Evolutionary conservation across 2,113 vertebrate genomes (phyloP), one percentile per base, ranked within the genome.

Genomic region (Hippoglossus stenolepis): DNA sequence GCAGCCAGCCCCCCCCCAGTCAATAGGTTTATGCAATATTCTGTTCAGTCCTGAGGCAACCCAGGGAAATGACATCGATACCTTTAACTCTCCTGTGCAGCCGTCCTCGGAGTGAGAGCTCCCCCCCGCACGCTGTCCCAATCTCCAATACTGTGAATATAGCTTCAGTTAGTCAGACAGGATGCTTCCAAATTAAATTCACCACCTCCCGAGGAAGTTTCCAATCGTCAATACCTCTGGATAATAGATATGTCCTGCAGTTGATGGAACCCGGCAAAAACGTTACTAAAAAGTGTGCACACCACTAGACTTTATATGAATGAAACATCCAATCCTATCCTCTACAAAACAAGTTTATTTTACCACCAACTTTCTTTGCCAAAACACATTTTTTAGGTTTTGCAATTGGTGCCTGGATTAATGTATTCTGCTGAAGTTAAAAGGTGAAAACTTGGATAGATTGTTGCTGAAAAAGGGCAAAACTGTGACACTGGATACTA

Each of bases 11-110:
- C 61, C 43, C 35, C 2, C 24, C 35, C 2, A 17, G 78, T 88
- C 82, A 85, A 77, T 87, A 87, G 18, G 17, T 72, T 77, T 75
- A 73, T 11, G 5, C 23, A 73, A 64, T 49, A 77, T 47, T 77
- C 69, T 64, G 51, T 61, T 47, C 59, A 71, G 65, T 65, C 57
- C 54, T 53, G 60, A 77, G 63, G 61, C 81, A 53, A 68, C 60
- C 11, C 1, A 17, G 3, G n/a, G 73, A 49, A 78, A 66, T 35
- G 65, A 81, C 58, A 58, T 38, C 26, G 75, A 83, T 51, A 70
- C 28, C 57, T 51, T n/a, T 18, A 2, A 15, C 71, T 43, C 77
- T 5, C 24, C 31, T 65, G 59, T 47, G 56, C 47, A 54, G 67
- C 68, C 53, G 51, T 73, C 31, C 53, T 73, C 38, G 13, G 56